Evolutionary conservation across 2,888 invertebrate species (phyloP).

Genomic region (Meandrusa payeni): DNA sequence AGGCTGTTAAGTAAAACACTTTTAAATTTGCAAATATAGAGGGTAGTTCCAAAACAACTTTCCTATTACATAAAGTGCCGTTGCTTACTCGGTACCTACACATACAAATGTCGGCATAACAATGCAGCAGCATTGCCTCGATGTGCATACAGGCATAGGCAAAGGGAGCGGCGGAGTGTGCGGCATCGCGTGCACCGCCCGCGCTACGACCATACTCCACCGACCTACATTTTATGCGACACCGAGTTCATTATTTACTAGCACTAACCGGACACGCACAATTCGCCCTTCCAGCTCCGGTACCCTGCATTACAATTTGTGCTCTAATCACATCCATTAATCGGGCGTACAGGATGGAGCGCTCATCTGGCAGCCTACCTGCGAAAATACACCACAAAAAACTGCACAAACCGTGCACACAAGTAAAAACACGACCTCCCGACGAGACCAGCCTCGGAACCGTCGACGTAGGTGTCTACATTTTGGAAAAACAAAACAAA

Average conservation of each 20-base stretch:
- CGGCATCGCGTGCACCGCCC: conserved; percentile 62
- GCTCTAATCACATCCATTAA: conserved; percentile 31
- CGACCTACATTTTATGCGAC: conserved; percentile 79
- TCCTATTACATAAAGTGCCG: no score
- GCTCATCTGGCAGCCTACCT: conserved; percentile 58
- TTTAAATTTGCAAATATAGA: no score
- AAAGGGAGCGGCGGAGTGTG: conserved; percentile 49
- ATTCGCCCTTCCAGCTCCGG: conserved; percentile 46
- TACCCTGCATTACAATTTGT: conserved; percentile 39
- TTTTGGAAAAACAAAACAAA: conserved; percentile 79
- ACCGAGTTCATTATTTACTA: conserved; percentile 65
- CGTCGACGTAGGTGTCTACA: conserved; percentile 74
- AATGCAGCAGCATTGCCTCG: conserved; percentile 9
- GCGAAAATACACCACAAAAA: conserved; percentile 71
- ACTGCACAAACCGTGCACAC: conserved; percentile 59
- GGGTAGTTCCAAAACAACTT: no score
- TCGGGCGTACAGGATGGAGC: conserved; percentile 46
- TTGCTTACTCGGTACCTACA: conserved; percentile 9
- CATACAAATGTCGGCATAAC: conserved; percentile 11
- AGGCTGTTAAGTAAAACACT: no score
- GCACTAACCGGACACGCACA: conserved; percentile 54
- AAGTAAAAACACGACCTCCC: conserved; percentile 69
- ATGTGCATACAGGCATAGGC: conserved; percentile 34
- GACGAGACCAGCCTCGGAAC: conserved; percentile 60
- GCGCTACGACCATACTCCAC: conserved; percentile 61